Conservation (phyloP, 2,888 invertebrate species). For the Bursaphelenchus okinawaensis region DNA sequence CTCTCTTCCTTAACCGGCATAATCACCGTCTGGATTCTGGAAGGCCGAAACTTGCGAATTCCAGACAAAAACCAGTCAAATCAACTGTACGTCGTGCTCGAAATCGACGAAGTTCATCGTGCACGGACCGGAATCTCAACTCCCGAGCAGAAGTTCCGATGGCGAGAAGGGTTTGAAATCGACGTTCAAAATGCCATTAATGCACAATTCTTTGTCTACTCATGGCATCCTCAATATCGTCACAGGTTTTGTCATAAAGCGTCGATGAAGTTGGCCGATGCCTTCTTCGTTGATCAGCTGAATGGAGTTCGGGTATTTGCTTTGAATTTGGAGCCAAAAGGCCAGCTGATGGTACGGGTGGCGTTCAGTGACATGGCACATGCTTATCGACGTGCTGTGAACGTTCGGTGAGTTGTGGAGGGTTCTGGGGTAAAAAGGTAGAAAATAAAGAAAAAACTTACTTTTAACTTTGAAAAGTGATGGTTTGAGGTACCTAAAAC, state of each 20-base stretch:
- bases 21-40: slow-evolving; percentile 59
- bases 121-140: slow-evolving; percentile 56
- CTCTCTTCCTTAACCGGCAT: slow-evolving; percentile 49
- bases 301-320: slow-evolving; percentile 53
- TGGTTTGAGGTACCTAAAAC: too few species aligned
- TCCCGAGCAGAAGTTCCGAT: slow-evolving; percentile 63
- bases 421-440: too few species aligned
- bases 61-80: slow-evolving; percentile 55
- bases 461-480: too few species aligned
- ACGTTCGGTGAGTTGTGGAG: slow-evolving; percentile 26
- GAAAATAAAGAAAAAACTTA: too few species aligned
- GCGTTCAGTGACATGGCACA: slow-evolving; percentile 48
- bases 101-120: slow-evolving; percentile 65
- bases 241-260: slow-evolving; percentile 58
- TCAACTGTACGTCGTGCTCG: slow-evolving; percentile 93
- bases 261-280: slow-evolving; percentile 51
- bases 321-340: slow-evolving; percentile 77
- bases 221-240: slow-evolving; percentile 67
- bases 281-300: slow-evolving; percentile 54
- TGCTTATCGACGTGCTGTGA: slow-evolving; percentile 70
- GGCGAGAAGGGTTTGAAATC: slow-evolving; percentile 97
- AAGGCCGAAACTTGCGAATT: slow-evolving; percentile 60
- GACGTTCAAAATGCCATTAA: slow-evolving; percentile 90
- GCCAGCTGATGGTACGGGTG: slow-evolving; percentile 55
- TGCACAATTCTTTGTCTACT: slow-evolving; percentile 90